Evolutionary conservation across 2,888 invertebrate species (phyloP), one percentile per base, ranked within the genome.

Genomic region (Iselma pallidipennis): DNA sequence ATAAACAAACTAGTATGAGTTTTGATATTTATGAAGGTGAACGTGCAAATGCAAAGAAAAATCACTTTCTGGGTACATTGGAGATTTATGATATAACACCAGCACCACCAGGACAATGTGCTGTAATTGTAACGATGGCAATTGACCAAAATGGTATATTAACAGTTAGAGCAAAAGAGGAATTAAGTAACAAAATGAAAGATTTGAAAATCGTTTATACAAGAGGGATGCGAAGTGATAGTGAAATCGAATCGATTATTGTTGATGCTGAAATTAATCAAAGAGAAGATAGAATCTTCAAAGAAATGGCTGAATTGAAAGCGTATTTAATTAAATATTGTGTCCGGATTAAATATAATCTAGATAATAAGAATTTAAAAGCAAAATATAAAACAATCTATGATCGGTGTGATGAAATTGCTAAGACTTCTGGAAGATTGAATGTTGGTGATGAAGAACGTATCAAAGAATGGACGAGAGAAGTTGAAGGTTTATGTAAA

Each of bases 131-230:
- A 2, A 57, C 52, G 1, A 58, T 69, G 48, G 26, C 19, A 4
- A 37, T 71, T 10, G 65, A 71, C 21, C 51, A 59, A n/a, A 69
- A 72, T 45, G 74, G 74, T 1, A 67, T 74, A 33, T 49, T 74
- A 25, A 59, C 42, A 31, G 58, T 70, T 9, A 57, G 57, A 19
- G 73, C 71, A 2, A 61, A 25, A 16, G 73, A 72, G 49, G 48
- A 42, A 4, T 50, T 57, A 0, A 61, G 63, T 6, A 53, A 55
- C 6, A 64, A 63, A 21, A 61, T 12, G 2, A 70, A 69, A 48
- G 58, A 68, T 7, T 48, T 71, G 14, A 59, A 59, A 10, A 66
- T 70, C 23, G 62, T 57, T 14, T 57, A 68, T 16, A 62, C 60
- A 1, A 59, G 67, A 31, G 63, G 57, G 28, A 56, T 62, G n/a